Conservation (phyloP, 2,888 invertebrate species). For the Polia nebulosa region DNA sequence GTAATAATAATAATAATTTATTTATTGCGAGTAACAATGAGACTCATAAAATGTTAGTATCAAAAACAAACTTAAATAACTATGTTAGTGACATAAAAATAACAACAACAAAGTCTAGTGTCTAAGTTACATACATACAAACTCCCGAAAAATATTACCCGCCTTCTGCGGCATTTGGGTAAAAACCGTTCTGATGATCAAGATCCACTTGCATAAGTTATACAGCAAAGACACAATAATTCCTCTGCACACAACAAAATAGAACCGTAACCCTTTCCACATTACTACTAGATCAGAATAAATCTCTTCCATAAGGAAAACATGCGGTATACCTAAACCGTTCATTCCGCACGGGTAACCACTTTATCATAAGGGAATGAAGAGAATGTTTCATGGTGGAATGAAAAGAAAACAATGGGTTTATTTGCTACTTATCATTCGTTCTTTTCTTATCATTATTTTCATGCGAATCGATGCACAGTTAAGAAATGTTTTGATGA, state of each 20-base stretch:
- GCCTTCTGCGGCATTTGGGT: no score
- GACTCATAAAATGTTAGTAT: no score
- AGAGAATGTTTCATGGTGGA: slow-evolving; percentile 27
- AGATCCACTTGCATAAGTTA: no score
- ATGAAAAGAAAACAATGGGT: slow-evolving; percentile 47
- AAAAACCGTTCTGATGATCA: no score
- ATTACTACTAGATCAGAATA: slow-evolving; percentile 16
- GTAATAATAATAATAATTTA: no score
- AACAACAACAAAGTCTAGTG: no score
- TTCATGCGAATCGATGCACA: background rate
- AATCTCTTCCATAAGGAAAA: slow-evolving; percentile 34
- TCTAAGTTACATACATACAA: no score
- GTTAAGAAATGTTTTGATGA: background rate
- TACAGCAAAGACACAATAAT: background rate
- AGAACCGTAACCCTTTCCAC: background rate
- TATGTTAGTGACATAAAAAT: no score
- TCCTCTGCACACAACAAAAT: background rate
- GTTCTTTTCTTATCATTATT: background rate
- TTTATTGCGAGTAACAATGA: no score
- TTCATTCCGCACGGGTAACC: slow-evolving; percentile 44
- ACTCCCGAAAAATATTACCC: no score
- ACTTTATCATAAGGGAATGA: slow-evolving; percentile 34
- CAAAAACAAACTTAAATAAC: no score
- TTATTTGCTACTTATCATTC: slow-evolving; percentile 22
- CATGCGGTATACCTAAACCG: slow-evolving; percentile 6